Percentiles rank a stretch among this genome's conserved stretches.
Conservation (phyloP, 35 echinoderm and acorn worm genomes). For the Heliocidaris erythrogramma region DNA sequence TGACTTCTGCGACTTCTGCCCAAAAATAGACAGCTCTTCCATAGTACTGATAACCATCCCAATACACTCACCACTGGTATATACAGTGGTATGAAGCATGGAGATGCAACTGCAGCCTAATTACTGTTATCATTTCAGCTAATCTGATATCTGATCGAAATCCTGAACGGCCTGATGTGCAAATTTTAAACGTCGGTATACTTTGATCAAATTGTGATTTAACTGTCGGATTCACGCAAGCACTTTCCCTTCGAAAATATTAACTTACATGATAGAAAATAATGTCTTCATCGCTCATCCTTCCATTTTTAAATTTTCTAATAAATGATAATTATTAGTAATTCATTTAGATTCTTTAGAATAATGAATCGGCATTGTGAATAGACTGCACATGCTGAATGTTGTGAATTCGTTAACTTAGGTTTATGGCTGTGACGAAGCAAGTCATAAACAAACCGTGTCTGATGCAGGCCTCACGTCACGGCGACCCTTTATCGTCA, state of each 20-base stretch:
- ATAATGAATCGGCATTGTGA: neutral
- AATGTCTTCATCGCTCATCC: neutral
- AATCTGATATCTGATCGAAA: too few species aligned
- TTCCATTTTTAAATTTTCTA: neutral
- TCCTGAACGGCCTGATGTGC: too few species aligned
- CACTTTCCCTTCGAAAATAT: neutral
- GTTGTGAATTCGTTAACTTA: neutral
- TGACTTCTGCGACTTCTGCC: neutral
- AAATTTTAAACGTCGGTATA: too few species aligned
- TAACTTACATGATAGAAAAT: neutral
- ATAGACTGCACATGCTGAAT: neutral
- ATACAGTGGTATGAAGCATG: too few species aligned
- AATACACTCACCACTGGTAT: too few species aligned
- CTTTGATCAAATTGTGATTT: too few species aligned
- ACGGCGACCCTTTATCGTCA: neutral
- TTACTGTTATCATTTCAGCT: too few species aligned
- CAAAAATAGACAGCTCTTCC: too few species aligned
- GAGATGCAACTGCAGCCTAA: too few species aligned
- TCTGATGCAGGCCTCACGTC: neutral
- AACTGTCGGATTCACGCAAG: neutral
- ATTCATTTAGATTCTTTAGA: neutral
- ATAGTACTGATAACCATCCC: too few species aligned
- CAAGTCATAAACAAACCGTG: neutral
- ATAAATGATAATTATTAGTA: too few species aligned
- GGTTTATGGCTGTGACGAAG: neutral